phyloP scores from a whole-genome alignment of 2,888 invertebrate species.

The Agrochola lota region DNA sequence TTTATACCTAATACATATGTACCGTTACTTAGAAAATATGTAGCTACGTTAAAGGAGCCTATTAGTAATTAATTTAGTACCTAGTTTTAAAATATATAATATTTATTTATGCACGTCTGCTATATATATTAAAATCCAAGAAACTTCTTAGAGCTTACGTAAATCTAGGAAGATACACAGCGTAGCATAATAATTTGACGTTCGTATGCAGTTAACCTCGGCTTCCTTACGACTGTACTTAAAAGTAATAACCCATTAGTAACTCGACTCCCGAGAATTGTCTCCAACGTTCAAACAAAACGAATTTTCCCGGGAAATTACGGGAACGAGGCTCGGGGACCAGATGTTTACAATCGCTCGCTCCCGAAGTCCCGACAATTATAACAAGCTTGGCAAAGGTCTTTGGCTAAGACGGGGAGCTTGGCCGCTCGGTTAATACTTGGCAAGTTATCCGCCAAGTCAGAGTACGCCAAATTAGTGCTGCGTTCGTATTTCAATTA shows the following conservation, averaged over 20 bases:
- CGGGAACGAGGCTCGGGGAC: constrained; percentile 24
- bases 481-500: constrained; percentile 61
- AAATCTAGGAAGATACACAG: constrained; percentile 36
- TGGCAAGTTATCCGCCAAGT: constrained; percentile 47
- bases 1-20: neutral
- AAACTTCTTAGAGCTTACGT: constrained; percentile 24
- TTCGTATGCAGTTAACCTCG: constrained; percentile 54
- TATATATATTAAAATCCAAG: constrained; percentile 6
- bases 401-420: constrained; percentile 36
- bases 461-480: constrained; percentile 48
- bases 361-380: constrained; percentile 49
- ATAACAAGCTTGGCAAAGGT: constrained; percentile 44
- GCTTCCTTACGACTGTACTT: constrained; percentile 43
- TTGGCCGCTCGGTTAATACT: constrained; percentile 48
- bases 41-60: neutral
- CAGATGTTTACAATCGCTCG: constrained; percentile 66
- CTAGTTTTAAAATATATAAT: neutral
- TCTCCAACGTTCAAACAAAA: constrained; percentile 41
- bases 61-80: neutral
- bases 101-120: neutral
- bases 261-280: constrained; percentile 45
- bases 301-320: constrained; percentile 31
- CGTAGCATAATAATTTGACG: constrained; percentile 41
- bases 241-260: constrained; percentile 62
- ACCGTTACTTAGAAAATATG: neutral